phyloP scores from a whole-genome alignment of 2,113 vertebrate species.

The Otocyon megalotis region DNA sequence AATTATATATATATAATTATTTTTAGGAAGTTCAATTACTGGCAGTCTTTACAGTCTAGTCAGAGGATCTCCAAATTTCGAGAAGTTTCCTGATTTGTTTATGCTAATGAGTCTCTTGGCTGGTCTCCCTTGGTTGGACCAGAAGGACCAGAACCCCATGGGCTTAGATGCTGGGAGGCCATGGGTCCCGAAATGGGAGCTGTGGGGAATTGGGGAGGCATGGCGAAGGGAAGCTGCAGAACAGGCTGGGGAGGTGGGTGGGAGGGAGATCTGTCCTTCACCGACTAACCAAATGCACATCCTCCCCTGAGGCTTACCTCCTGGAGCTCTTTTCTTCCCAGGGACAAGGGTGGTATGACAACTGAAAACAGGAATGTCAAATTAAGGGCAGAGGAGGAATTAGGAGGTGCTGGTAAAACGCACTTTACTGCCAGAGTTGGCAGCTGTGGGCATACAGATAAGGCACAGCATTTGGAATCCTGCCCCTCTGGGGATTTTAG shows the following conservation, averaged over 20 bases:
- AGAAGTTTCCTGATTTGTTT: constrained; percentile 33
- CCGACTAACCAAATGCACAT: not conserved
- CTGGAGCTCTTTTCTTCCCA: not conserved
- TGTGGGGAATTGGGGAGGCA: not conserved
- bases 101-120: not conserved
- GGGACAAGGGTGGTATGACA: not conserved
- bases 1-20: not conserved
- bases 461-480: not conserved
- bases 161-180: not conserved
- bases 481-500: not conserved
- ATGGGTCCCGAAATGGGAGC: not conserved
- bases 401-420: not conserved
- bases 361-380: not conserved
- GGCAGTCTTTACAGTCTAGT: not conserved
- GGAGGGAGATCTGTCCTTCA: not conserved
- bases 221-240: not conserved
- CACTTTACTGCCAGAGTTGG: not conserved
- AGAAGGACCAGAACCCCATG: not conserved
- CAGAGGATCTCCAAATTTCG: not conserved
- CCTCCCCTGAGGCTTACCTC: not conserved
- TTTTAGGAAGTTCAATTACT: constrained; percentile 29
- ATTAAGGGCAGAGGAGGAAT: not conserved
- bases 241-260: accelerated
- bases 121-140: not conserved
- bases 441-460: not conserved